phyloP scores from a whole-genome alignment of 2,888 invertebrate genomes.

The Aspidiotus destructor region DNA sequence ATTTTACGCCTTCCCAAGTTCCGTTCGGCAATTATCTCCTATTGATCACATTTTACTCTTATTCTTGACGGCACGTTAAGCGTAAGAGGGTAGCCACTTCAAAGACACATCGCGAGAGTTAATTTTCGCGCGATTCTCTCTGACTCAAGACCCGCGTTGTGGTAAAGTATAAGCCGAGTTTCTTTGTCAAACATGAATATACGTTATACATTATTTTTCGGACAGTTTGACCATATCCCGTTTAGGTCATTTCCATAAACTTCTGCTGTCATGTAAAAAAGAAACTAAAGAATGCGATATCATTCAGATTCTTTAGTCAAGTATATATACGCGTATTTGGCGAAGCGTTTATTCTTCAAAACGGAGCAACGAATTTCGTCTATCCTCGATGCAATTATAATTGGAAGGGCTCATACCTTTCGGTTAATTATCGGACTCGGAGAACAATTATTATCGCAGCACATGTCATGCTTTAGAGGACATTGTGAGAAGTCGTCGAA shows the following conservation, averaged over 20 bases:
- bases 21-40: slow-evolving; percentile 22
- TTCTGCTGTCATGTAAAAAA: neutral
- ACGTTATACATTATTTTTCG: neutral
- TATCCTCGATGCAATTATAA: slow-evolving; percentile 2
- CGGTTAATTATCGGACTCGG: slow-evolving; percentile 16
- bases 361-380: slow-evolving; percentile 4
- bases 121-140: neutral
- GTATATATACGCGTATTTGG: neutral
- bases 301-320: neutral
- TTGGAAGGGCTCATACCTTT: slow-evolving; percentile 6
- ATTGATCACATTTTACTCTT: slow-evolving; percentile 23
- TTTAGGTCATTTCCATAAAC: slow-evolving; percentile 2
- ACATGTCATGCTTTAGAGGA: slow-evolving; percentile 33
- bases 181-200: neutral
- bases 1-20: neutral
- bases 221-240: neutral
- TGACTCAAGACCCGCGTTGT: neutral
- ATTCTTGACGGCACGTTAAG: neutral
- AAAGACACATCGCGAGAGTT: neutral
- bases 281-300: neutral
- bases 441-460: slow-evolving; percentile 31
- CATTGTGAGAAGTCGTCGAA: slow-evolving; percentile 32
- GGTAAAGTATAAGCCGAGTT: neutral
- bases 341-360: neutral
- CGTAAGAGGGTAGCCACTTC: neutral